phyloP scores from a whole-genome alignment of 2,113 vertebrate species.

The Laterallus jamaicensis region DNA sequence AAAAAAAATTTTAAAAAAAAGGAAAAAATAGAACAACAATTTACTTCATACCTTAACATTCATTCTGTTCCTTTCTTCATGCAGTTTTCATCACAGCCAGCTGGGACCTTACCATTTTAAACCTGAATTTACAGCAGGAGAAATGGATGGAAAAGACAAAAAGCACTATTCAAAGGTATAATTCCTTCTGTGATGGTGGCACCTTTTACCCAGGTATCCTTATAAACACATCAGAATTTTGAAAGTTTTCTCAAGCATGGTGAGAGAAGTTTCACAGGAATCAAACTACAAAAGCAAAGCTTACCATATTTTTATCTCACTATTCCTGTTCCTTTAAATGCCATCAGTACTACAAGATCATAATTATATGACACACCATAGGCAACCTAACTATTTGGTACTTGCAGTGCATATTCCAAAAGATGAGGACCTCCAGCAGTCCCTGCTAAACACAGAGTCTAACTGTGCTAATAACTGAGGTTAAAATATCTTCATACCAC shows the following conservation, averaged over 20 bases:
- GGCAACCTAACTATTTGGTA: not conserved
- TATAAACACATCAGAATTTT: not conserved
- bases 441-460: not conserved
- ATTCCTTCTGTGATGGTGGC: not conserved
- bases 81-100: not conserved
- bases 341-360: not conserved
- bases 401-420: not conserved
- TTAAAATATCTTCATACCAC: not conserved
- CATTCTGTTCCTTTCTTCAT: not conserved
- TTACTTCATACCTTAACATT: not conserved
- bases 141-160: not conserved
- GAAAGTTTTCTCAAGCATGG: not conserved
- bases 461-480: not conserved
- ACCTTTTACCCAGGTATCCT: not conserved
- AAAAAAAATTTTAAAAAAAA: not conserved
- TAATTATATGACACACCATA: not conserved
- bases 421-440: not conserved
- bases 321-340: not conserved
- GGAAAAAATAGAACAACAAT: not conserved
- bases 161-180: fast-evolving
- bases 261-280: not conserved
- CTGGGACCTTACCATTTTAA: not conserved
- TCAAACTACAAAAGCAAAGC: not conserved
- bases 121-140: not conserved
- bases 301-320: not conserved